Conservation (phyloP, 2,888 invertebrate species). For the Teinopalpus imperialis region DNA sequence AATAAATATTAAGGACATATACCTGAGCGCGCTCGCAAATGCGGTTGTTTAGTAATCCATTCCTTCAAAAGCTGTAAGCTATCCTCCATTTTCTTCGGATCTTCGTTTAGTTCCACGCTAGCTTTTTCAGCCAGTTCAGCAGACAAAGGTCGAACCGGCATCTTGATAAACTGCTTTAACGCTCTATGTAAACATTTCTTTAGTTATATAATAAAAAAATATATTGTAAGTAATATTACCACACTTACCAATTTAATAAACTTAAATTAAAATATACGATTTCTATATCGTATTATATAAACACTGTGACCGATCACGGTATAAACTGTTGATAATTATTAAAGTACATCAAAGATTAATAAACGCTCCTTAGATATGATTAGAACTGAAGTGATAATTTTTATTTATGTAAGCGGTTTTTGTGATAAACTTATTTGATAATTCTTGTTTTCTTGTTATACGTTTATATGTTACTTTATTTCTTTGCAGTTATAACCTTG, state of each 20-base stretch:
- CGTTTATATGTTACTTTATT: no score
- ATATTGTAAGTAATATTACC: neutral
- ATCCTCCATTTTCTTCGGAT: constrained; percentile 62
- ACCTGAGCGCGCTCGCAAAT: constrained; percentile 70
- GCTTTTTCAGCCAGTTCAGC: constrained; percentile 66
- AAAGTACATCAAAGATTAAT: constrained; percentile 10
- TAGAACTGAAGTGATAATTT: constrained; percentile 14
- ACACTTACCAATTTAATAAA: constrained; percentile 9
- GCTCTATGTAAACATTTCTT: no score
- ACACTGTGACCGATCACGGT: neutral
- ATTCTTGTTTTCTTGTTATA: no score
- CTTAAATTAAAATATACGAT: neutral
- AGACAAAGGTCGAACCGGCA: constrained; percentile 51
- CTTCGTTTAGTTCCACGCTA: constrained; percentile 75
- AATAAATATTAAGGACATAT: no score
- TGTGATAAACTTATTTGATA: no score
- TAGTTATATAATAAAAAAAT: neutral
- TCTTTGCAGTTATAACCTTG: no score
- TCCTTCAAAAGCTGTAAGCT: constrained; percentile 77
- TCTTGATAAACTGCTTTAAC: no score
- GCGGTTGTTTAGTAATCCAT: constrained; percentile 81
- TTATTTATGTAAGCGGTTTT: no score
- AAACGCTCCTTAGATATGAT: constrained; percentile 20
- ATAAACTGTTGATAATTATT: constrained; percentile 4
- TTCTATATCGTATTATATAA: neutral